A percentile compares a stretch with the other conserved stretches of the same genome.
phyloP scores from a whole-genome alignment of 2,797 vertebrate species.

The Prunella strophiata region DNA sequence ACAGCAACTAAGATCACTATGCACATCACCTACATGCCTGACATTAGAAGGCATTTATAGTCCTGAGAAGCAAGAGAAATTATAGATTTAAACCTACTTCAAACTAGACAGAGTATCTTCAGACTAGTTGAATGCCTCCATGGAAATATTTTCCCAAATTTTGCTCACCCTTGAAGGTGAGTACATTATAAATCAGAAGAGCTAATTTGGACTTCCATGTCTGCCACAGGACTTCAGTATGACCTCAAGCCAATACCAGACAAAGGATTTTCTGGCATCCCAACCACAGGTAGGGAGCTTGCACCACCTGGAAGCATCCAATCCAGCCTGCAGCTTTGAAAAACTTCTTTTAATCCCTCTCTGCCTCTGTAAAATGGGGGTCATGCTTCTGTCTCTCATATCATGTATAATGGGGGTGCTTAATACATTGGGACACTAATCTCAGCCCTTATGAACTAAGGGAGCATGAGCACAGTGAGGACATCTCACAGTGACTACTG shows the following conservation, averaged over 20 bases:
- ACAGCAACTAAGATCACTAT: neutral
- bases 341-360: neutral
- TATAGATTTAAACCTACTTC: neutral
- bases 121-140: neutral
- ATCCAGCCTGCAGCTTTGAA: neutral
- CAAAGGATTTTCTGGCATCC: neutral
- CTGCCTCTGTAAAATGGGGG: neutral
- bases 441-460: neutral
- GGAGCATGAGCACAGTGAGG: neutral
- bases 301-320: neutral
- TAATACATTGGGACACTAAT: neutral
- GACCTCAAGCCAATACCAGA: neutral
- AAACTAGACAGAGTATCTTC: neutral
- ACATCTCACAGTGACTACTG: neutral
- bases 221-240: neutral
- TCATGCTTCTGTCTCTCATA: neutral
- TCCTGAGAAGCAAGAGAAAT: neutral
- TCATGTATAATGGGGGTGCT: accelerated
- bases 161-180: neutral
- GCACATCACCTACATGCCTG: neutral
- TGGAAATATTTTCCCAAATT: neutral
- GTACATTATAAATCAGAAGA: neutral
- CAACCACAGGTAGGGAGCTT: neutral
- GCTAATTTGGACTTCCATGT: neutral
- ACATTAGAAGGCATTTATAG: neutral